A percentile compares a stretch with the other conserved stretches of the same genome.
Evolutionary conservation across 2,113 vertebrate genomes (phyloP).

Genomic region (Melanotaenia duboulayi): DNA sequence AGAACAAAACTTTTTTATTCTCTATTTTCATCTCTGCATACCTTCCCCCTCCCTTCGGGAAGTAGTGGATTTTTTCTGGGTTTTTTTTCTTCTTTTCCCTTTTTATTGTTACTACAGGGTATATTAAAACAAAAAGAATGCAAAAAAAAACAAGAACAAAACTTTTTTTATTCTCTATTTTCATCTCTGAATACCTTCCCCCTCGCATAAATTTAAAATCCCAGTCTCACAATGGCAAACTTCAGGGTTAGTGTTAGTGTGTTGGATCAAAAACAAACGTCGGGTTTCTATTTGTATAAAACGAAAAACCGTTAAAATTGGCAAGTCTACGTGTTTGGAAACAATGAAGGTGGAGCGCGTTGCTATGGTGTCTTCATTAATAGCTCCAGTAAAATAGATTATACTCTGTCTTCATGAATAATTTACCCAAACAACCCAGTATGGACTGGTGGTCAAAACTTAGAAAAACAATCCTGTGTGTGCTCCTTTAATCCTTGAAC

Average conservation of each 20-base stretch:
- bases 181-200: not conserved
- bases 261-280: not conserved
- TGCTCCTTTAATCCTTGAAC: not conserved
- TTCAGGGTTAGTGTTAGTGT: conserved; percentile 2
- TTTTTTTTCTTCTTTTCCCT: not conserved
- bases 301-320: conserved; percentile 7
- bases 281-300: not conserved
- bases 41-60: not conserved
- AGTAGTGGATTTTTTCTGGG: too few relatives aligned
- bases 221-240: not conserved
- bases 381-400: not conserved
- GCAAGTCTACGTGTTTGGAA: not conserved
- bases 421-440: not conserved
- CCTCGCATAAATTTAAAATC: not conserved
- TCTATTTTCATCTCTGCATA: not conserved
- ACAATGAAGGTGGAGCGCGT: not conserved
- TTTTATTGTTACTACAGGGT: not conserved
- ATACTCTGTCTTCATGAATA: not conserved
- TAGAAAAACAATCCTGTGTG: not conserved
- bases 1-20: too few relatives aligned
- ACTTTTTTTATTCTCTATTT: too few relatives aligned
- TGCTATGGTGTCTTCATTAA: not conserved
- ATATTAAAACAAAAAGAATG: not conserved
- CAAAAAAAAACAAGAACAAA: too few relatives aligned
- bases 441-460: not conserved